Evolutionary conservation across 1,140 invertebrate species (phyloP).

Genomic region (Plectus sambesii): DNA sequence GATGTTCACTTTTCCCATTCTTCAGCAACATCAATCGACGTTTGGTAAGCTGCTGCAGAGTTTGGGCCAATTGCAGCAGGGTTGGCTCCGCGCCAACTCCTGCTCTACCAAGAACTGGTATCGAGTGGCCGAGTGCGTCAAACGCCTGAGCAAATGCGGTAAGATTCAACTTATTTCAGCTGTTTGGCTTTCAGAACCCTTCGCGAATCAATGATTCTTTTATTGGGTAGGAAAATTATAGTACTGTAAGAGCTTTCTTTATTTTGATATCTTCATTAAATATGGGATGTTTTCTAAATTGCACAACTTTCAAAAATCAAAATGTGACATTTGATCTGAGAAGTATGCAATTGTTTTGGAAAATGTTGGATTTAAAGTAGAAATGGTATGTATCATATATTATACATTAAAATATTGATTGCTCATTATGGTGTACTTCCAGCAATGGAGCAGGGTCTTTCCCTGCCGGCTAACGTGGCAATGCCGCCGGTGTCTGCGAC

Average conservation of each 20-base stretch:
- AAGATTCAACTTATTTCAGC: too few species aligned
- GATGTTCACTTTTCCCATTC: too few species aligned
- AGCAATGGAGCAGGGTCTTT: slow-evolving; percentile 34
- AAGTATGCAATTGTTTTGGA: too few species aligned
- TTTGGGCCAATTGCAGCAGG: slow-evolving; percentile 35
- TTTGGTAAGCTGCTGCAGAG: slow-evolving; percentile 31
- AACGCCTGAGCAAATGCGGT: slow-evolving; percentile 38
- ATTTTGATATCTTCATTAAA: too few species aligned
- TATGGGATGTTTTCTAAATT: slow-evolving; percentile 12
- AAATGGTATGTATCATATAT: too few species aligned
- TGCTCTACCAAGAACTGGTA: slow-evolving; percentile 44
- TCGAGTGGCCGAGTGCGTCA: slow-evolving; percentile 38
- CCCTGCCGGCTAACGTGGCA: slow-evolving; percentile 27
- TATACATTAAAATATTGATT: too few species aligned
- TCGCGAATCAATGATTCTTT: too few species aligned
- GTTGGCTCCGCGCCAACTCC: slow-evolving; percentile 20
- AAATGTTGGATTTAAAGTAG: too few species aligned
- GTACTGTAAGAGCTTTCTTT: too few species aligned
- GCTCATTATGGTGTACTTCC: too few species aligned
- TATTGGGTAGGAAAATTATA: too few species aligned
- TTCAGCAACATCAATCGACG: slow-evolving; percentile 39
- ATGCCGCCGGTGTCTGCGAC: slow-evolving; percentile 23
- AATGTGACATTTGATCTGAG: slow-evolving; percentile 12
- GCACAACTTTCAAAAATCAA: slow-evolving; percentile 4
- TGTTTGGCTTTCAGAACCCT: too few species aligned